A percentile compares a stretch with the other conserved stretches of the same genome.
Evolutionary conservation across 35 echinoderm and acorn worm genomes (phyloP).

Genomic region (Ophioderma brevispina): DNA sequence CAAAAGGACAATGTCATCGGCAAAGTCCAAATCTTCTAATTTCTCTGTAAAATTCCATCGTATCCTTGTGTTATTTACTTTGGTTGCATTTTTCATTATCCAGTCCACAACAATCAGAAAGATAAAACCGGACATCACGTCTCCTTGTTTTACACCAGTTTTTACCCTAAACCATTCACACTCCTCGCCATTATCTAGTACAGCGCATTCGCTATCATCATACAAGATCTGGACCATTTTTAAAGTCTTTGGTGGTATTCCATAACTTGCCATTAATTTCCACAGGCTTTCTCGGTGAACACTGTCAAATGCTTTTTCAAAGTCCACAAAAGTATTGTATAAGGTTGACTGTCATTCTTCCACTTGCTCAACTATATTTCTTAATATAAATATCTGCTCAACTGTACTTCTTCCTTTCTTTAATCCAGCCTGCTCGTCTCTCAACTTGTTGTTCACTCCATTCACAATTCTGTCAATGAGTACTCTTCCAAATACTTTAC

Average conservation of each 20-base stretch:
- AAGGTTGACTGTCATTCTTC: too few species aligned
- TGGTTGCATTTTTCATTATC: conserved; percentile 37
- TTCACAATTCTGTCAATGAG: not conserved
- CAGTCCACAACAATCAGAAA: conserved; percentile 45
- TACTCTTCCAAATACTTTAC: conserved; percentile 23
- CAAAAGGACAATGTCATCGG: conserved; percentile 44
- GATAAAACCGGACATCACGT: conserved; percentile 52
- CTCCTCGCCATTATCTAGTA: not conserved
- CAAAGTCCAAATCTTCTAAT: conserved; percentile 47
- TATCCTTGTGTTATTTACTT: conserved; percentile 14
- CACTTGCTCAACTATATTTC: too few species aligned
- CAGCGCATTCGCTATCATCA: not conserved
- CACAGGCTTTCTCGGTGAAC: conserved; percentile 51
- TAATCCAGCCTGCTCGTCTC: too few species aligned
- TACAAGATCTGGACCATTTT: not conserved
- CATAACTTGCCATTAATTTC: conserved; percentile 41
- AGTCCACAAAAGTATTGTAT: conserved; percentile 51
- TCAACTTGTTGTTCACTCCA: too few species aligned
- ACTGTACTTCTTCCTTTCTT: too few species aligned
- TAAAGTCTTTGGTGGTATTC: conserved; percentile 24
- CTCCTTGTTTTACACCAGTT: conserved; percentile 50
- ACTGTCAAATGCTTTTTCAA: conserved; percentile 59
- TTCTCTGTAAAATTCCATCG: conserved; percentile 31
- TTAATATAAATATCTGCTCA: too few species aligned
- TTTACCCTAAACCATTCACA: conserved; percentile 20